Base-by-base conservation (phyloP, 2,888 invertebrate species). In the Syrphus vitripennis region DNA sequence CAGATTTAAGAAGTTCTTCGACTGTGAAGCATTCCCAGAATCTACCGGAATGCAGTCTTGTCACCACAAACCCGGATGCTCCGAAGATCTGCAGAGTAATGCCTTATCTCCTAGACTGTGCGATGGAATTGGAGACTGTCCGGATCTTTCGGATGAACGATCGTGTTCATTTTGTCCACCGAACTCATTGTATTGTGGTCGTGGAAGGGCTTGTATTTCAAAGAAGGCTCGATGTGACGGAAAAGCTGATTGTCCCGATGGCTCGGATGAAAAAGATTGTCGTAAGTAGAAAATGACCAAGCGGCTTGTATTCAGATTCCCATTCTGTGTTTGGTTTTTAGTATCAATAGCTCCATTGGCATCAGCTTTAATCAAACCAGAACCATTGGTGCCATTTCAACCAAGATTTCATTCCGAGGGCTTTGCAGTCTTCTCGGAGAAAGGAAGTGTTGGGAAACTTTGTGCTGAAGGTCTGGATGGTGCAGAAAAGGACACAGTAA, bases 51-150 rank as follows among this genome's bases (percentile, higher is more conserved):
- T 94, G 4, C 95, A 95, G 7, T 95, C 95, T 9, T 97, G 97
- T 90, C 94, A 94, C 57, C 94, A 96, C 3, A 97, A 97, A 92
- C 96, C 97, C 89, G 96, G 96, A 95, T 97, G 97, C 90, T 95
- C 95, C 1, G 94, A 94, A 61, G 95, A 95, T 69, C 93, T 98
- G 72, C 96, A 96, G 89, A 94, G 94, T 31, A 94, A 95, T 88
- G 97, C 97, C 0, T 92, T 96, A 83, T 96, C 96, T 0, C 94
- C 96, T 1, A 94, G 97, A 61, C 94, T 97, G 40, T 98, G 98
- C 90, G 98, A 98, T 91, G 97, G 97, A 16, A 94, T 96, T 37
- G 95, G 97, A 14, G 98, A 98, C 92, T 98, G 98, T 91, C 95
- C 96, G 14, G 97, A 97, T 92, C 94, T 97, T 31, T 95, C 95